Percentiles rank a stretch among this genome's conserved stretches.
Evolutionary conservation across 2,888 invertebrate species (phyloP).

Genomic region (Torymus aiolomorphi): DNA sequence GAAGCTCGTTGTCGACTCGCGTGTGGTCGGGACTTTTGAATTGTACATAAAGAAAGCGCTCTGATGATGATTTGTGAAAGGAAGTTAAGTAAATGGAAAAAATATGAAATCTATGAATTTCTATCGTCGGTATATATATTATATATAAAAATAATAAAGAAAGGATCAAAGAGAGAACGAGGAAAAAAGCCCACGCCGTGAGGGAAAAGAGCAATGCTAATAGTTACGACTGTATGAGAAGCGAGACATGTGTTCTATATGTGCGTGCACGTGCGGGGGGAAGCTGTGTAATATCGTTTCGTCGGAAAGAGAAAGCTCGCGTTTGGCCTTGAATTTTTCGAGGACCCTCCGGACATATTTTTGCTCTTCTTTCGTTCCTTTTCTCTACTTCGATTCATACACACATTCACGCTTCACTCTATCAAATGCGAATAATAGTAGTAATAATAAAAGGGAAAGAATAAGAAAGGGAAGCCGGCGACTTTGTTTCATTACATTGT

Average conservation of each 20-base stretch:
- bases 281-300: constrained; percentile 44
- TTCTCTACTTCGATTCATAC: constrained; percentile 29
- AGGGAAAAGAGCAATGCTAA: constrained; percentile 43
- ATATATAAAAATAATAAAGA: constrained; percentile 49
- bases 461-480: constrained; percentile 31
- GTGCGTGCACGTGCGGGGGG: constrained; percentile 31
- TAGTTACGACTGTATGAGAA: constrained; percentile 42
- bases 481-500: constrained; percentile 37
- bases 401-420: constrained; percentile 36
- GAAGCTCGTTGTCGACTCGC: constrained; percentile 55
- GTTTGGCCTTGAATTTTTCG: constrained; percentile 46
- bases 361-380: constrained; percentile 35
- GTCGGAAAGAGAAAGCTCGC: constrained; percentile 43
- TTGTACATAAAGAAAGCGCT: constrained; percentile 58
- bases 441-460: constrained; percentile 27
- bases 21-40: constrained; percentile 55
- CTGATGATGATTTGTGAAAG: constrained; percentile 48
- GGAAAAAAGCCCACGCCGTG: constrained; percentile 46
- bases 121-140: constrained; percentile 50
- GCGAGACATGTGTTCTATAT: constrained; percentile 36
- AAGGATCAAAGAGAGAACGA: constrained; percentile 35
- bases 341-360: constrained; percentile 36
- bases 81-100: constrained; percentile 37
- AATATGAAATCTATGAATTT: constrained; percentile 42
- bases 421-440: constrained; percentile 16